These are phyloP conservation scores for Caenorhabditis remanei DNA, from an alignment of 1,140 invertebrate species.

Conservation along the genomic window DNA sequence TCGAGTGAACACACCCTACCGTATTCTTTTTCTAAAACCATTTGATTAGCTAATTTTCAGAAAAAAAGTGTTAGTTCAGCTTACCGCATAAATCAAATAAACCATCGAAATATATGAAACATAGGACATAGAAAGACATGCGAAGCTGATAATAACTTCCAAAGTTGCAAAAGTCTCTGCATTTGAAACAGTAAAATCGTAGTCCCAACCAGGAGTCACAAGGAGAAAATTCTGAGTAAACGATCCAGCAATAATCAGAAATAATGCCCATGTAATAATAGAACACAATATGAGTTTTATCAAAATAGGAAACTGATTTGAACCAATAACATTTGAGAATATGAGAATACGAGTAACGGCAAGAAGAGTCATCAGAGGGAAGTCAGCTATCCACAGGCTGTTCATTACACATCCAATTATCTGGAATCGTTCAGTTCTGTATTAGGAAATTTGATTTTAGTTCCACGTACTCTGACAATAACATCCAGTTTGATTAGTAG, in stretches of 20 bases:
- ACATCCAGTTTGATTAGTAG: not conserved
- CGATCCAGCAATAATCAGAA: constrained; percentile 5
- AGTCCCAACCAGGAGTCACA: not conserved
- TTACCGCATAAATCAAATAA: constrained; percentile 37
- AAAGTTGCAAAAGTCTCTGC: not conserved
- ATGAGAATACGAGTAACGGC: not conserved
- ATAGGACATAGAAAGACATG: not conserved
- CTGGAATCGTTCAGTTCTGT: not conserved
- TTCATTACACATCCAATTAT: constrained; percentile 19
- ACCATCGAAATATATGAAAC: not conserved
- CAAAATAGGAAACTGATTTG: not conserved
- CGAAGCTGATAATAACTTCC: not conserved
- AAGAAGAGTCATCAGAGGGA: constrained; percentile 18
- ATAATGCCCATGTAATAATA: not conserved
- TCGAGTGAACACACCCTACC: not conserved
- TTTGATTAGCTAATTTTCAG: not conserved
- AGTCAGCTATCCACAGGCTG: constrained; percentile 11
- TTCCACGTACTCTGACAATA: not conserved
- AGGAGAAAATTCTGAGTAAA: not conserved
- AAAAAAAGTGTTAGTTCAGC: not conserved
- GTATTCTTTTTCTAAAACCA: constrained; percentile 1
- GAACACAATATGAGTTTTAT: not conserved
- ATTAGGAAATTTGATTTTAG: not conserved
- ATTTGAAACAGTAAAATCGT: not conserved
- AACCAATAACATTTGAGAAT: constrained; percentile 13